Conservation (phyloP, 2,797 vertebrate genomes). For the Glossophaga mutica region DNA sequence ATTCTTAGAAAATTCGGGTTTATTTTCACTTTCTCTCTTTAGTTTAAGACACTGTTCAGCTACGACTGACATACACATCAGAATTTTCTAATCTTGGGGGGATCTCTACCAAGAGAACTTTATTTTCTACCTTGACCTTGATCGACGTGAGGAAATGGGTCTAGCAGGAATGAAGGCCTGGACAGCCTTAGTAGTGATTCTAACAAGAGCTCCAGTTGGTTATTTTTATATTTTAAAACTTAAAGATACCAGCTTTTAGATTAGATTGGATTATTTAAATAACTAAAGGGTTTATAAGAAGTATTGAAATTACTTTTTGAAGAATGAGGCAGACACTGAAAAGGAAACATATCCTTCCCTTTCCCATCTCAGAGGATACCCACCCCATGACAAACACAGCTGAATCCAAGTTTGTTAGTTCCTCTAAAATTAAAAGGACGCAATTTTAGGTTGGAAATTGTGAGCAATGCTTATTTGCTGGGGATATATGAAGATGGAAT, state of each 20-base stretch:
- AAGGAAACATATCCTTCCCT: background rate
- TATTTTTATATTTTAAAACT: background rate
- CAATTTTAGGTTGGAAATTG: slow-evolving; percentile 21
- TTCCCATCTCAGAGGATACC: background rate
- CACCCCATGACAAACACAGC: background rate
- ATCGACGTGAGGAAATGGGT: background rate
- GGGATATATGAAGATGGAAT: background rate
- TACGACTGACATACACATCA: background rate
- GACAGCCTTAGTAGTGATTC: background rate
- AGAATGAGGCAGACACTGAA: background rate
- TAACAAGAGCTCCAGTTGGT: background rate
- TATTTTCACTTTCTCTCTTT: slow-evolving; percentile 1
- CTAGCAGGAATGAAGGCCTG: background rate
- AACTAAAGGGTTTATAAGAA: background rate
- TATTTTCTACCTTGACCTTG: background rate
- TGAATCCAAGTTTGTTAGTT: slow-evolving; percentile 22
- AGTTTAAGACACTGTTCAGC: background rate
- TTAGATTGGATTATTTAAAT: slow-evolving; percentile 26
- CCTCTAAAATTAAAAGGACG: background rate
- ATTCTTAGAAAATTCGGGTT: background rate
- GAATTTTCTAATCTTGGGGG: background rate
- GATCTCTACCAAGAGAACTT: background rate
- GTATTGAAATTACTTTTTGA: background rate
- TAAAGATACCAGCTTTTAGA: background rate
- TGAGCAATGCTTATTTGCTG: background rate